phyloP scores from a whole-genome alignment of 2,797 vertebrate genomes.

The Acanthiza pusilla region DNA sequence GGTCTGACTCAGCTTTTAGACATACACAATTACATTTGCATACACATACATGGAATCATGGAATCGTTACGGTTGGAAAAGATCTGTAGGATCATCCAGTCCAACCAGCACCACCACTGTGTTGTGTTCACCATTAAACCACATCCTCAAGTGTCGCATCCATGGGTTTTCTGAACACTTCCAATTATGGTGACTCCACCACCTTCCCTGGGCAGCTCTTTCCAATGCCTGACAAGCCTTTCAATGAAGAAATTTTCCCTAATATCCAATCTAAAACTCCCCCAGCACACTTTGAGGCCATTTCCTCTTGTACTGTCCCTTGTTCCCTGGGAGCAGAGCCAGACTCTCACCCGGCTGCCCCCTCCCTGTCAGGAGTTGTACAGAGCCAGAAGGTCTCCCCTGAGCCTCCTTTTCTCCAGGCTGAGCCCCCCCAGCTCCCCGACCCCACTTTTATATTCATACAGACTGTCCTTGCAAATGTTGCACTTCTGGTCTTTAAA shows the following conservation, averaged over 20 bases:
- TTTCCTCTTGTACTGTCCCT: background rate
- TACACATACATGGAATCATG: background rate
- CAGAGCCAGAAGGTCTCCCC: background rate
- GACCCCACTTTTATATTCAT: background rate
- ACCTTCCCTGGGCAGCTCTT: background rate
- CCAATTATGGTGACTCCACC: background rate
- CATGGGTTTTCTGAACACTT: background rate
- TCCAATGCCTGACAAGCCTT: background rate
- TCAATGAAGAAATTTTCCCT: background rate
- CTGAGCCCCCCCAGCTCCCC: background rate
- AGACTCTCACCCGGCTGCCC: accelerated
- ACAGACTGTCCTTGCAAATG: background rate
- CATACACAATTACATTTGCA: background rate
- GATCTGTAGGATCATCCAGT: background rate
- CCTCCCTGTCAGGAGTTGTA: background rate
- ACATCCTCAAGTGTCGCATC: background rate
- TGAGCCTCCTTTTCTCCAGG: background rate
- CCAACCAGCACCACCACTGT: background rate
- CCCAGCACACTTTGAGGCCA: accelerated
- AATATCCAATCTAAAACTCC: background rate
- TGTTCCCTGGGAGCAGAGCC: background rate
- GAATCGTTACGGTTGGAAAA: accelerated
- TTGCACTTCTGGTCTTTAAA: background rate
- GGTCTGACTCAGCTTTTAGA: background rate
- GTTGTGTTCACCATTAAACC: background rate